Base-by-base conservation (phyloP, 2,888 invertebrate species). In the Cinara cedri region DNA sequence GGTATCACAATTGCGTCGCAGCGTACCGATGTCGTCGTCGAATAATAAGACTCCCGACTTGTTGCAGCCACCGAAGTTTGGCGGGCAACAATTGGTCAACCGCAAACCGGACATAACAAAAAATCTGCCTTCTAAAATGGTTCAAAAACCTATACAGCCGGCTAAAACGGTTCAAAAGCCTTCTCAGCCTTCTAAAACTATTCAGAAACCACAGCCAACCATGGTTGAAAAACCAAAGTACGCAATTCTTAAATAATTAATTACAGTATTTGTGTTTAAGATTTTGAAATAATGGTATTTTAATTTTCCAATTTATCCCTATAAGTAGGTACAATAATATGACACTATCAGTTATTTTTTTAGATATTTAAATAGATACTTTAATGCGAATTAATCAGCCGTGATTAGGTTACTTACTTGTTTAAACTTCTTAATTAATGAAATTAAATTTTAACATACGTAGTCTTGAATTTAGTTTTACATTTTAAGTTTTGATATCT, bases 91-190 rank as follows among this genome's bases (percentile, higher is more conserved):
- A 42, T 10, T 51, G n/a, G 34, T 9, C 16, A 78, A 78, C 13
- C 60, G 51, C 13, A 78, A 70, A 51, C 78, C 78, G 13, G 78
- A 78, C 16, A 34, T 78, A 16, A 78, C 78, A 1, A 78, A 78
- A 24, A 70, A 78, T 42, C 19, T 70, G 24, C 78, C 78, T 0
- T 1, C 11, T 9, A 78, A 49, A 49, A 34, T 10, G 16, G 49
- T 74, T 51, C 62, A 34, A 63, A 54, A 63, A 34, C 19, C 21
- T n/a, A 1, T n/a, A n/a, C n/a, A n/a, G n/a, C 34, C 34, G 34
- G 34, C 3, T 6, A 34, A 34, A 34, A 4, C 13, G 8, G 1
- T 14, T 11, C 57, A 60, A 54, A 26, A 26, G 6, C 34, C 34
- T n/a, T n/a, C n/a, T 34, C n/a, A 60, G 21, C 78, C 78, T 0